phyloP scores from a whole-genome alignment of 1,140 invertebrate genomes.

The Coenobita brevimanus region DNA sequence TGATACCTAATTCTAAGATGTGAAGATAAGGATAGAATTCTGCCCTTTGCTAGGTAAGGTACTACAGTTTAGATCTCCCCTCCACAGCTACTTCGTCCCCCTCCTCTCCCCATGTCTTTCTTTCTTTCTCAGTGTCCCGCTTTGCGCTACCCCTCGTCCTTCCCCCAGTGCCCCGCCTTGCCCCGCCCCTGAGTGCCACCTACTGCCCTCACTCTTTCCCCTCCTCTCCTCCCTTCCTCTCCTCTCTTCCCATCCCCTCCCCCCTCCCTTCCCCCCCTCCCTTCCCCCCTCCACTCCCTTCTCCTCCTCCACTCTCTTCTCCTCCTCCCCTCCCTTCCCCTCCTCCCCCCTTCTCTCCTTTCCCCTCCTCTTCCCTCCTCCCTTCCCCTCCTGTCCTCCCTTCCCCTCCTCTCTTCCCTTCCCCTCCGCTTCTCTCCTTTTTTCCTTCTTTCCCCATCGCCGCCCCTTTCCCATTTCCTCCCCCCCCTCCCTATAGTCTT shows the following conservation, averaged over 20 bases:
- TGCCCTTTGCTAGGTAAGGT: no score
- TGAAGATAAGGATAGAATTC: no score
- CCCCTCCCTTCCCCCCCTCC: neutral
- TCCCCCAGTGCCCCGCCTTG: neutral
- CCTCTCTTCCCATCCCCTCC: neutral
- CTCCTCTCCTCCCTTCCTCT: neutral
- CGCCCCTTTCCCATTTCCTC: neutral
- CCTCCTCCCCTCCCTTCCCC: neutral
- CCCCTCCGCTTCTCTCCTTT: no score
- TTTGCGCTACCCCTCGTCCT: neutral
- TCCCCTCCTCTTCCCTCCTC: neutral
- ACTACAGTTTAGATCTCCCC: no score
- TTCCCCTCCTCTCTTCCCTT: neutral
- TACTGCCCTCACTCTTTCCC: neutral
- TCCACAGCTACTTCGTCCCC: no score
- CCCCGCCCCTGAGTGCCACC: neutral
- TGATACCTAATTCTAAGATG: no score
- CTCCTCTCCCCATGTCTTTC: constrained; percentile 17
- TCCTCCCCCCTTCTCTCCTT: no score
- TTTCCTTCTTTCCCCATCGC: no score
- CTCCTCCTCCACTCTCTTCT: neutral
- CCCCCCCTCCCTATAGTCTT: neutral
- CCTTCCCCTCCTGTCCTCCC: no score
- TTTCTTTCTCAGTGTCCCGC: neutral
- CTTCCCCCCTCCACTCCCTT: neutral